Percentiles rank a stretch among this genome's conserved stretches.
Evolutionary conservation across 2,113 vertebrate genomes (phyloP).

Genomic region (Xenotilapia flavipinnis): DNA sequence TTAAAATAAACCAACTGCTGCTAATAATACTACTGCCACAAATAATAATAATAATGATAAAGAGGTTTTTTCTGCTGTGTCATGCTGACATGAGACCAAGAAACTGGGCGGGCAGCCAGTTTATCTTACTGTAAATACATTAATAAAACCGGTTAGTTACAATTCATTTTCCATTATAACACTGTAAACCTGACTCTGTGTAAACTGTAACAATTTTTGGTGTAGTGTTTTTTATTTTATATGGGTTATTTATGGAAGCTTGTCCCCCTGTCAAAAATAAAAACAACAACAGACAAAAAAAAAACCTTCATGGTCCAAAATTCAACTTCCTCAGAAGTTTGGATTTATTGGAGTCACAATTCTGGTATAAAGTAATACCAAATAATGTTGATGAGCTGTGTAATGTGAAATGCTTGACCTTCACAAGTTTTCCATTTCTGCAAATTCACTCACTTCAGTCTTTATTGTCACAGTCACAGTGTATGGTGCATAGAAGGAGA

Average conservation of each 20-base stretch:
- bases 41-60: background rate
- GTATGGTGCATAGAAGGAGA: background rate
- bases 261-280: background rate
- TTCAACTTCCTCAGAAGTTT: background rate
- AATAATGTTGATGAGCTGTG: background rate
- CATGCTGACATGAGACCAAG: background rate
- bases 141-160: background rate
- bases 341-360: background rate
- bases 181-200: background rate
- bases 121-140: background rate
- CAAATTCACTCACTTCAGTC: background rate
- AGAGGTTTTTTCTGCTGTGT: background rate
- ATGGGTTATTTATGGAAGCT: background rate
- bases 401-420: background rate
- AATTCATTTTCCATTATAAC: background rate
- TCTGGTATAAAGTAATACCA: background rate
- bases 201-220: background rate
- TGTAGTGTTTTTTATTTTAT: background rate
- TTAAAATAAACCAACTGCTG: background rate
- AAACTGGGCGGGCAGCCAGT: background rate
- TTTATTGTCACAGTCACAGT: background rate
- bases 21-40: background rate
- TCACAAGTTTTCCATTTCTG: background rate
- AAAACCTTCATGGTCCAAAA: background rate
- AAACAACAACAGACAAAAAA: background rate